Base-by-base conservation (phyloP, 2,888 invertebrate species). In the Eristalis pertinax region DNA sequence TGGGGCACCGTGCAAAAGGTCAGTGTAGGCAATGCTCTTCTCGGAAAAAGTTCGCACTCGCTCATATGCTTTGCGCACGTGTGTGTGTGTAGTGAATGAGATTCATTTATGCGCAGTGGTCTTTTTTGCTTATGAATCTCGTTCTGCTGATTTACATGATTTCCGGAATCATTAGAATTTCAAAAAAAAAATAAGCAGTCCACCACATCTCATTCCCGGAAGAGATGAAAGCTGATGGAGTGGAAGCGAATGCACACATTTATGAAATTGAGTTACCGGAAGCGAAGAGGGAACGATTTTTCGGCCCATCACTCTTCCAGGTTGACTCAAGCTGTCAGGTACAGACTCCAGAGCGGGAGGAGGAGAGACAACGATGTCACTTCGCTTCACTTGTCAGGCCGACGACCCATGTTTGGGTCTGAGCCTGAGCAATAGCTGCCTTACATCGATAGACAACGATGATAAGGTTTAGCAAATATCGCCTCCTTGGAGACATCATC, bases 1-100 rank as follows among this genome's bases (percentile, higher is more conserved):
- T 26, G 8, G 64, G 8, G 50, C 64, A 50, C 74, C 35, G 22
- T 24, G 63, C n/a, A 50, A 78, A 78, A 70, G 70, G 78, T 78
- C 70, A 78, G 70, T 32, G 64, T 19, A 50, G 50, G 50, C 50
- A 5, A 4, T 3, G n/a, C 4, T 7, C 43, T 50, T 19, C n/a
- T 15, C 8, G 7, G 19, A 7, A 38, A 35, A 26, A 24, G 8
- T 24, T 19, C 29, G 13, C 29, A 38, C 41, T 13, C 50, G n/a
- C 50, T n/a, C n/a, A n/a, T n/a, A 19, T 50, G 50, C 50, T 1
- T 0, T 3, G 19, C n/a, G n/a, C n/a, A n/a, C n/a, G n/a, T 22
- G 19, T 50, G 32, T 32, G 8, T 32, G 32, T 10, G 32, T 8
- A 2, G n/a, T 19, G 56, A 35, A 75, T 60, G 41, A 26, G 50